Conservation (phyloP, 2,113 vertebrate species). For the Ovibos moschatus region DNA sequence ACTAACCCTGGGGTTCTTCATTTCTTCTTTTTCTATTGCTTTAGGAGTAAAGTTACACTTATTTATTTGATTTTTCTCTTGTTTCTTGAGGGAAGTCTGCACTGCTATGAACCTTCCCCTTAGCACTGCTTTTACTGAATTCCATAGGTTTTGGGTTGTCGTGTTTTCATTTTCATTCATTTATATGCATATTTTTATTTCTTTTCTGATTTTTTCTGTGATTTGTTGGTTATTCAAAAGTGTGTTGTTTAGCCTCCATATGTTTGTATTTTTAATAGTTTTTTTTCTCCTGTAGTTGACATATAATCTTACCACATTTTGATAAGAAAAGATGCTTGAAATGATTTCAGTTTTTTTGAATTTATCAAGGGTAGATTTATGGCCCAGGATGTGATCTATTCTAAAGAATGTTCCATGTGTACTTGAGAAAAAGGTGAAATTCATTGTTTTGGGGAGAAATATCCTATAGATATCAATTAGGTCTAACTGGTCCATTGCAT, state of each 20-base stretch:
- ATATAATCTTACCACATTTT: not conserved
- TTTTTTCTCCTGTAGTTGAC: not conserved
- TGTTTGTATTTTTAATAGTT: not conserved
- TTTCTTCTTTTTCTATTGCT: not conserved
- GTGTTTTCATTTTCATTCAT: not conserved
- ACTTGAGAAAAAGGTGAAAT: not conserved
- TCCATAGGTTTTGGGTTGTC: not conserved
- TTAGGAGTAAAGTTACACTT: not conserved
- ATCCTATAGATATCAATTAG: not conserved
- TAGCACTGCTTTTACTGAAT: not conserved
- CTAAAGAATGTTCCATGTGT: not conserved
- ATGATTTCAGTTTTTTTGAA: not conserved
- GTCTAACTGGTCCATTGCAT: not conserved
- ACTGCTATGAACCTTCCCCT: not conserved
- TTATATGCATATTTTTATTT: not conserved
- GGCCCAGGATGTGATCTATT: not conserved
- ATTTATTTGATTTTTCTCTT: not conserved
- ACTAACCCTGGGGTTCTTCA: not conserved
- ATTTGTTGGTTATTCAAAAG: not conserved
- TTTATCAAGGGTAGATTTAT: not conserved
- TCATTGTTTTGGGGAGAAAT: not conserved
- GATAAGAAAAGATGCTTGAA: not conserved
- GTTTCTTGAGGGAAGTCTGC: not conserved
- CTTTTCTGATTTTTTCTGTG: not conserved
- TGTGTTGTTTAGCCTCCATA: not conserved